These are phyloP conservation scores for Dermatemys mawii DNA, from an alignment of 2,113 vertebrate species.

Conservation along the genomic window DNA sequence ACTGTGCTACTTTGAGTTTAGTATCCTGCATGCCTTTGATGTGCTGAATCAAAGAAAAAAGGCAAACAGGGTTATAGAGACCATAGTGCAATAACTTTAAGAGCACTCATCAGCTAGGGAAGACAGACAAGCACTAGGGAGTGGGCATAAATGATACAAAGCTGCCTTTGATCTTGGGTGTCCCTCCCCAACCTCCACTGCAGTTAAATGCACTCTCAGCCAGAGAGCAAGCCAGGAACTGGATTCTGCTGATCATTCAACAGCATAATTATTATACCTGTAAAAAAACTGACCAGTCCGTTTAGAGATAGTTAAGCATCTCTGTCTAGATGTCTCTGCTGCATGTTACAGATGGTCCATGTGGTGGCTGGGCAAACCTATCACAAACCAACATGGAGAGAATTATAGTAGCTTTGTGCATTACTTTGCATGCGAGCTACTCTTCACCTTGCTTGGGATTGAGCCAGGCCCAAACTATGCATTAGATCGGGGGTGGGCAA, in stretches of 20 bases:
- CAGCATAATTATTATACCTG: not conserved
- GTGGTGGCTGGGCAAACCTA: not conserved
- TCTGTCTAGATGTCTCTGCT: not conserved
- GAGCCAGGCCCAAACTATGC: not conserved
- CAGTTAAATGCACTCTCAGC: not conserved
- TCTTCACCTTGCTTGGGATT: not conserved
- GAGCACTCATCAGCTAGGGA: not conserved
- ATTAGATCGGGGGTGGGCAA: no score
- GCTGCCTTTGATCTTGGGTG: not conserved
- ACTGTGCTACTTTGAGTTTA: not conserved
- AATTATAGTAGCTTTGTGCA: not conserved
- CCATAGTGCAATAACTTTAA: not conserved
- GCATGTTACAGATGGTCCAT: not conserved
- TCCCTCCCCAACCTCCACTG: not conserved
- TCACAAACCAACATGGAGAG: not conserved
- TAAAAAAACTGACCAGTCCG: not conserved
- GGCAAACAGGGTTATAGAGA: not conserved
- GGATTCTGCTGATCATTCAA: not conserved
- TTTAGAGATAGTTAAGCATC: not conserved
- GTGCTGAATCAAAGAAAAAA: not conserved
- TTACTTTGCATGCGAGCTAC: fast-evolving
- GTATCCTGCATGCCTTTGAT: not conserved
- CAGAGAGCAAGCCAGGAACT: not conserved
- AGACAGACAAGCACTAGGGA: not conserved
- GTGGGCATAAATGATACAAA: not conserved